Evolutionary conservation across 1,140 invertebrate genomes (phyloP).

Genomic region (Musca vetustissima): DNA sequence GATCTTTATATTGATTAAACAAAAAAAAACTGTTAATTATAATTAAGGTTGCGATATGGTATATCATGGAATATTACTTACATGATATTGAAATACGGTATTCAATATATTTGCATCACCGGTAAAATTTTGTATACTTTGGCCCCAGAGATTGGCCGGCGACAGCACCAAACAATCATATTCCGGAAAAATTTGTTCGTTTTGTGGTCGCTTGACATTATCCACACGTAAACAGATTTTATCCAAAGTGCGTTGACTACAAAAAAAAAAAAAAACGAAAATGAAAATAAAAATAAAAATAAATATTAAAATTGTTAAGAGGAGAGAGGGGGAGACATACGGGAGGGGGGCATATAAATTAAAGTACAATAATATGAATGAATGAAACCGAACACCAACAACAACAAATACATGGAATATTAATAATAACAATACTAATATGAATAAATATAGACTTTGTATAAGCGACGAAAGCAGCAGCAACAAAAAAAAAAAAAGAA

Average conservation of each 20-base stretch:
- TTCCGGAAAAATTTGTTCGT: constrained; percentile 73
- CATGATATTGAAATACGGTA: constrained; percentile 81
- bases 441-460: too few species aligned
- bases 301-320: too few species aligned
- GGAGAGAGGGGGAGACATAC: too few species aligned
- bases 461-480: too few species aligned
- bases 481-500: too few species aligned
- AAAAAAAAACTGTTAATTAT: too few species aligned
- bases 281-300: too few species aligned
- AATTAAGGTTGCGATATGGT: too few species aligned
- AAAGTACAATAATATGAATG: constrained; percentile 11
- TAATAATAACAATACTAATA: too few species aligned
- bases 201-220: constrained; percentile 66
- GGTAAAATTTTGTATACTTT: constrained; percentile 75
- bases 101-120: constrained; percentile 75
- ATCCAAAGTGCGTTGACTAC: constrained; percentile 68
- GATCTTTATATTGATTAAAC: too few species aligned
- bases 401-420: too few species aligned
- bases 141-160: constrained; percentile 91
- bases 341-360: constrained; percentile 2
- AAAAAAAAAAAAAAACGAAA: constrained; percentile 42
- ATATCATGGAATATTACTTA: constrained; percentile 52
- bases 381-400: too few species aligned
- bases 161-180: constrained; percentile 91
- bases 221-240: constrained; percentile 88